Percentiles rank a stretch among this genome's conserved stretches.
Conservation (phyloP, 2,797 vertebrate species). For the Molothrus aeneus region DNA sequence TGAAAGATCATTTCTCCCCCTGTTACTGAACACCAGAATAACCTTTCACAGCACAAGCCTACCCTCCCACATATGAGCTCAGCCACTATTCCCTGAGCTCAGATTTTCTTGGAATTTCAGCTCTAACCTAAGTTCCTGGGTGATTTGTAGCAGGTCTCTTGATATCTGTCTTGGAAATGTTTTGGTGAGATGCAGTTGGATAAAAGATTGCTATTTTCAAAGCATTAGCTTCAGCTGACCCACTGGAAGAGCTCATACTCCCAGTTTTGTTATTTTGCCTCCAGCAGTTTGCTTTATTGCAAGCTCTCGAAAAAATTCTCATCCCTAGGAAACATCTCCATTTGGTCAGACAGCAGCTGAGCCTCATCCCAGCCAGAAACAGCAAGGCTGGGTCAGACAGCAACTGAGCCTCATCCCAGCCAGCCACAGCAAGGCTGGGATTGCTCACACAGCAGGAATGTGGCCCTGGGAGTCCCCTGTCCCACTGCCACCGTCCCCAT, state of each 20-base stretch:
- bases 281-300: not conserved
- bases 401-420: not conserved
- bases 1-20: not conserved
- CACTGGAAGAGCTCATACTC: not conserved
- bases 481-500: not conserved
- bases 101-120: not conserved
- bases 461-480: not conserved
- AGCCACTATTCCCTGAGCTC: not conserved
- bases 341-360: not conserved
- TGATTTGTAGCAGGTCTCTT: not conserved
- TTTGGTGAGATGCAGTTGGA: not conserved
- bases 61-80: not conserved
- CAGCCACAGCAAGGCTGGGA: not conserved
- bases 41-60: not conserved
- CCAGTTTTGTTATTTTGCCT: not conserved
- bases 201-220: not conserved
- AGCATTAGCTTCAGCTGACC: not conserved
- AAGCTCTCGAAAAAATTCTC: not conserved
- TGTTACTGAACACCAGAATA: not conserved
- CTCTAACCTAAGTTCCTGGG: not conserved
- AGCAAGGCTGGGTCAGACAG: not conserved
- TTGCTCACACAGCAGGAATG: fast-evolving
- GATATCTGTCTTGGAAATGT: not conserved
- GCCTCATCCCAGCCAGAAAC: not conserved
- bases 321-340: not conserved